A percentile compares a stretch with the other conserved stretches of the same genome.
phyloP scores from a whole-genome alignment of 1,140 invertebrate species.

The Anadara kagoshimensis region DNA sequence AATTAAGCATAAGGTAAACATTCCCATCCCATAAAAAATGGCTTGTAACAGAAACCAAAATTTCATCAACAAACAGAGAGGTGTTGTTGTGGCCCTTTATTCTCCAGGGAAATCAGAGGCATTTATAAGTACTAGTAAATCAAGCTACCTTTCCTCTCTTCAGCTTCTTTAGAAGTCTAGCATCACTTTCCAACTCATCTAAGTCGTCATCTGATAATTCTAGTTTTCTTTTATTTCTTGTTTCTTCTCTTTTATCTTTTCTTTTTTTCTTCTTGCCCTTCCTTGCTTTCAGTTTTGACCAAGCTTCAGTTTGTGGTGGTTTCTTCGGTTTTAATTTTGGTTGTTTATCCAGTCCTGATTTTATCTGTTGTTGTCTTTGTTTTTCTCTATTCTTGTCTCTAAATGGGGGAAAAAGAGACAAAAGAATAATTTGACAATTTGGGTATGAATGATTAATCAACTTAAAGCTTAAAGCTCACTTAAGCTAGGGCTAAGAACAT shows the following conservation, averaged over 20 bases:
- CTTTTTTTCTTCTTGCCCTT: slow-evolving; percentile 82
- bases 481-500: too few relatives aligned
- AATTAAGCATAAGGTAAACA: too few relatives aligned
- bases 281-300: slow-evolving; percentile 86
- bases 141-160: slow-evolving; percentile 87
- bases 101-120: too few relatives aligned
- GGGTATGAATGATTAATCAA: too few relatives aligned
- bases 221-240: slow-evolving; percentile 52
- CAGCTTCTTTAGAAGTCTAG: slow-evolving; percentile 89
- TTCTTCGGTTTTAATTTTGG: slow-evolving; percentile 40
- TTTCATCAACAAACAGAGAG: too few relatives aligned
- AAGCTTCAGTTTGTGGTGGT: slow-evolving; percentile 79
- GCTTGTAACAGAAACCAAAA: too few relatives aligned
- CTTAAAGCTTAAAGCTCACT: too few relatives aligned
- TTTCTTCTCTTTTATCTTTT: slow-evolving; percentile 76
- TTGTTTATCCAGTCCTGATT: slow-evolving; percentile 71
- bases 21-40: too few relatives aligned
- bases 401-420: slow-evolving; percentile 28
- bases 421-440: too few relatives aligned
- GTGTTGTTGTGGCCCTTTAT: too few relatives aligned
- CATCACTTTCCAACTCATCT: slow-evolving; percentile 88
- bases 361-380: slow-evolving; percentile 80
- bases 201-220: slow-evolving; percentile 78
- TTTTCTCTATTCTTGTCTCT: slow-evolving; percentile 86
- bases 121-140: too few relatives aligned